phyloP scores from a whole-genome alignment of 2,797 vertebrate species.

The Typhlichthys eigenmanni region DNA sequence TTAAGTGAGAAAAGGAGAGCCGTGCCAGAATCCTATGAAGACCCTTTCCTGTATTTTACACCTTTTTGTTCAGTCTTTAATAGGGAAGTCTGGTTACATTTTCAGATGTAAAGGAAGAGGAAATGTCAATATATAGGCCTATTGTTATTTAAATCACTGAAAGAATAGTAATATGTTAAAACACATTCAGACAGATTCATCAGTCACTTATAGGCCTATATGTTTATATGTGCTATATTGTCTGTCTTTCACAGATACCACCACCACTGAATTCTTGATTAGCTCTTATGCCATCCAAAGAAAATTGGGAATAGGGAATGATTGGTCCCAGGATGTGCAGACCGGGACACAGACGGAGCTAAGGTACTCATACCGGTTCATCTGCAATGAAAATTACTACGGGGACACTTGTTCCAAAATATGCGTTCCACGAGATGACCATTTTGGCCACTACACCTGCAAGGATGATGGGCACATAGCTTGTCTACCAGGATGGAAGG shows the following conservation, averaged over 20 bases:
- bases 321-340: constrained; percentile 85
- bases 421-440: constrained; percentile 92
- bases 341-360: constrained; percentile 81
- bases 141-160: constrained; percentile 50
- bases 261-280: constrained; percentile 85
- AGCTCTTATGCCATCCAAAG: constrained; percentile 88
- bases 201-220: too few relatives aligned
- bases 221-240: background rate
- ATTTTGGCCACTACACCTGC: constrained; percentile 95
- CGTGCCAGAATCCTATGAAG: constrained; percentile 89
- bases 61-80: constrained; percentile 90
- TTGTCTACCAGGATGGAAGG: constrained; percentile 93
- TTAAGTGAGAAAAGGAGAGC: constrained; percentile 86
- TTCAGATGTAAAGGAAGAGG: constrained; percentile 87
- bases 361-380: constrained; percentile 94
- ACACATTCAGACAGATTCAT: background rate
- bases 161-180: constrained; percentile 5
- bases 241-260: constrained; percentile 65
- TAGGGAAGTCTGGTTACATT: constrained; percentile 84
- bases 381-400: constrained; percentile 98
- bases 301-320: constrained; percentile 86
- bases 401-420: constrained; percentile 94
- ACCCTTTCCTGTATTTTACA: constrained; percentile 98
- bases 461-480: constrained; percentile 87
- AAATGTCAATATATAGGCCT: constrained; percentile 78